Evolutionary conservation across 1,140 invertebrate species (phyloP), one percentile per base, ranked within the genome.

Genomic region (Brachionus manjavacas): DNA sequence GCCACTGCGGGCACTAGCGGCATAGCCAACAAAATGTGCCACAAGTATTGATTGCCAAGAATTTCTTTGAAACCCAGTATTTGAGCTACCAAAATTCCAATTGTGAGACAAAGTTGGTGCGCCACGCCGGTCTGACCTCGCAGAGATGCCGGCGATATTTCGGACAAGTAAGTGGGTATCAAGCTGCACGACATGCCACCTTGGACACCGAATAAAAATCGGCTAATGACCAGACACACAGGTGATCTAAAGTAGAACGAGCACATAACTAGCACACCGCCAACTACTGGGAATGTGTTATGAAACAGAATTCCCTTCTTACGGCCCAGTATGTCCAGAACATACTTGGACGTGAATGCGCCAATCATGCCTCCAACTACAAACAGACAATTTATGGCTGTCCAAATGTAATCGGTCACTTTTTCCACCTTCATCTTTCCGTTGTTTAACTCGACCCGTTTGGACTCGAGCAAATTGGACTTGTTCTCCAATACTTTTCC

Each of bases 21-120:
- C 16, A 95, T 88, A 0, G 92, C 93, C 85, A 92, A 90, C 43
- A 92, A 87, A 6, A 86, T 80, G 4, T 91, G 91, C 92, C 92
- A 92, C n/a, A 87, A 87, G 25, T 95, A 94, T 88, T 94, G 93
- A 49, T 78, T 66, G 16, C 84, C 84, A 14, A 83, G 41, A 39
- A 83, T 84, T 60, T 74, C 14, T 8, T 20, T 49, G 20, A 85
- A 55, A 16, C 95, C 95, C 20, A 96, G 87, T 0, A 95, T 86
- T 4, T 90, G 89, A 85, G 86, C 46, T 85, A 95, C 88, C 3
- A 96, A 89, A 84, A 96, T 96, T 0, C 94, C 94, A 64, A 96
- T 94, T 0, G 94, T 95, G 83, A 96, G 93, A 14, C 95, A 92
- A 4, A 96, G 88, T 87, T 96, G 95, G 87, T 95, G 95, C 0